Conservation (phyloP, 2,888 invertebrate genomes). For the Leptothorax acervorum region DNA sequence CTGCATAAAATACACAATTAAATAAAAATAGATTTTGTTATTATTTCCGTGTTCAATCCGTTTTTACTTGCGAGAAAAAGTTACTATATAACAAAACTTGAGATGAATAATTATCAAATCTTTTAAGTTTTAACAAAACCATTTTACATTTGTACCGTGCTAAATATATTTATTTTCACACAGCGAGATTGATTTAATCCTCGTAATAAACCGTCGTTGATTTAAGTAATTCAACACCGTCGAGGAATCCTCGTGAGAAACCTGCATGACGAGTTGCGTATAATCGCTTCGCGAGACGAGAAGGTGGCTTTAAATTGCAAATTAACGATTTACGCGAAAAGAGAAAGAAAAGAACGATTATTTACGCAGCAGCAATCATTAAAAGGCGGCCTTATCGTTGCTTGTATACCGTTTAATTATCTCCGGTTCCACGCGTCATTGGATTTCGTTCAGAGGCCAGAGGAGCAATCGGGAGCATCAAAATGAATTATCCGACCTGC, state of each 20-base stretch:
- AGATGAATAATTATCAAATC: not conserved
- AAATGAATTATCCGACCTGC: slow-evolving; percentile 49
- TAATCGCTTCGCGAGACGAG: not conserved
- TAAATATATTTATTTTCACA: not conserved
- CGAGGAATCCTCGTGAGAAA: slow-evolving; percentile 4
- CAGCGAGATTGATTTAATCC: not conserved
- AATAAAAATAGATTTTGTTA: not conserved
- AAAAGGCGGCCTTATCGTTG: not conserved
- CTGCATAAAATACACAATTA: not conserved
- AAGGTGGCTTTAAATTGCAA: slow-evolving; percentile 17
- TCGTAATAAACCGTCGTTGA: not conserved
- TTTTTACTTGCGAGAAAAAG: not conserved
- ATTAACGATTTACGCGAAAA: slow-evolving; percentile 13
- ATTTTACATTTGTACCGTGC: not conserved
- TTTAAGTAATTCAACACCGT: not conserved
- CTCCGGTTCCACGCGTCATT: slow-evolving; percentile 16
- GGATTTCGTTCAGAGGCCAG: not conserved
- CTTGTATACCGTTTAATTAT: slow-evolving; percentile 21
- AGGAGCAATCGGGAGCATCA: not conserved
- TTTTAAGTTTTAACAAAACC: slow-evolving; percentile 6
- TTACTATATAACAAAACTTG: not conserved
- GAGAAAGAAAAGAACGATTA: not conserved
- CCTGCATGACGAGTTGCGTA: slow-evolving; percentile 6
- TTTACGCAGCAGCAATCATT: not conserved
- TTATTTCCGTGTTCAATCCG: not conserved